Conservation (phyloP, 23 tunicate species). For the Trididemnum nubilum region DNA sequence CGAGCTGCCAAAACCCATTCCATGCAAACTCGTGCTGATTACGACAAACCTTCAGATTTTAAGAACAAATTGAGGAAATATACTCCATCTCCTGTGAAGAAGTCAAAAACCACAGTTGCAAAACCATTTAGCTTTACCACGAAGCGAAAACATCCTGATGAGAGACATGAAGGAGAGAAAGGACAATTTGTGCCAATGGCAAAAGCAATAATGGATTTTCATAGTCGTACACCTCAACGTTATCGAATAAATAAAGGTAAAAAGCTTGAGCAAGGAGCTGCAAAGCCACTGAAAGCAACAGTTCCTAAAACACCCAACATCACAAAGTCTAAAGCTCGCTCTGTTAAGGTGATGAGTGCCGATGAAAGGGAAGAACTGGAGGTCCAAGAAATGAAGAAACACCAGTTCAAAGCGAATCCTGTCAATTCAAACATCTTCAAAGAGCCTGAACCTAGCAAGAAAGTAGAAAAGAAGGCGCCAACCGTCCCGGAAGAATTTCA, state of each 20-base stretch:
- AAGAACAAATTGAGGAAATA: conserved; percentile 37
- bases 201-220: conserved; percentile 60
- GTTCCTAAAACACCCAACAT: conserved; percentile 70
- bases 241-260: not conserved
- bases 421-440: conserved; percentile 3
- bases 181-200: conserved; percentile 69
- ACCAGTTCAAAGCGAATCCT: conserved; percentile 41
- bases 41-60: conserved; percentile 21
- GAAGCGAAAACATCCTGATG: conserved; percentile 24
- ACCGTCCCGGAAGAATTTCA: conserved; percentile 44
- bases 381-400: conserved; percentile 63
- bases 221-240: conserved; percentile 35
- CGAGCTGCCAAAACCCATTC: conserved; percentile 33
- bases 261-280: not conserved
- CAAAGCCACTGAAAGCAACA: conserved; percentile 42
- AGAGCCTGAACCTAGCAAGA: not conserved
- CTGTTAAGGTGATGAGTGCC: conserved; percentile 39
- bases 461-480: conserved; percentile 28
- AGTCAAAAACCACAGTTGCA: conserved; percentile 43
- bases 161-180: not conserved
- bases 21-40: conserved; percentile 41
- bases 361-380: conserved; percentile 62
- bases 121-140: conserved; percentile 48
- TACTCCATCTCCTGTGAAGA: conserved; percentile 60
- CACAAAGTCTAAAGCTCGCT: conserved; percentile 33